These are phyloP conservation scores for Serranus cabrilla DNA, from an alignment of 2,797 vertebrate species.

Conservation along the genomic window DNA sequence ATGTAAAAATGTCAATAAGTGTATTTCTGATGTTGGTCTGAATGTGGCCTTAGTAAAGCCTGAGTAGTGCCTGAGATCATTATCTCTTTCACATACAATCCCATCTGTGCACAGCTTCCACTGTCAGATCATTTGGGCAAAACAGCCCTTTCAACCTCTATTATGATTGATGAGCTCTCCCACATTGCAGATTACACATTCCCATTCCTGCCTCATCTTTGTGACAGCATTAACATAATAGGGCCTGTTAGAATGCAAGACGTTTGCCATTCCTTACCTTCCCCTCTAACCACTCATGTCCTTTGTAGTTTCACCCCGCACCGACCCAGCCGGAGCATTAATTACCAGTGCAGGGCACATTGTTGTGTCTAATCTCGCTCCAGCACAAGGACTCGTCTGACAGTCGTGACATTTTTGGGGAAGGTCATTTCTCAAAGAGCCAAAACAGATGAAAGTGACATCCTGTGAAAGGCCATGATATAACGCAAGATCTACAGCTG, in stretches of 20 bases:
- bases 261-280: conserved; percentile 18
- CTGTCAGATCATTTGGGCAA: conserved; percentile 23
- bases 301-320: conserved; percentile 52
- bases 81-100: neutral
- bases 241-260: conserved; percentile 56
- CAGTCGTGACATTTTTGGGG: conserved; percentile 63
- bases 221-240: conserved; percentile 60
- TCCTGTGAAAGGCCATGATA: conserved; percentile 50
- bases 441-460: conserved; percentile 64
- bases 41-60: neutral
- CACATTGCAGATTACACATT: conserved; percentile 24
- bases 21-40: neutral
- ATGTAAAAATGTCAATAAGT: neutral
- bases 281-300: conserved; percentile 19
- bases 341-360: conserved; percentile 68
- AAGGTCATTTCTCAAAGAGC: conserved; percentile 72
- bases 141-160: conserved; percentile 40
- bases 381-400: conserved; percentile 57
- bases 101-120: neutral
- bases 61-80: neutral
- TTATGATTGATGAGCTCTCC: conserved; percentile 39
- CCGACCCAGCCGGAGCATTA: conserved; percentile 51
- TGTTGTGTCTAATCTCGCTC: conserved; percentile 75
- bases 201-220: conserved; percentile 29
- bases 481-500: conserved; percentile 44